Percentiles rank a stretch among this genome's conserved stretches.
Evolutionary conservation across 2,797 vertebrate species (phyloP).

Genomic region (Chloroceryle inda): DNA sequence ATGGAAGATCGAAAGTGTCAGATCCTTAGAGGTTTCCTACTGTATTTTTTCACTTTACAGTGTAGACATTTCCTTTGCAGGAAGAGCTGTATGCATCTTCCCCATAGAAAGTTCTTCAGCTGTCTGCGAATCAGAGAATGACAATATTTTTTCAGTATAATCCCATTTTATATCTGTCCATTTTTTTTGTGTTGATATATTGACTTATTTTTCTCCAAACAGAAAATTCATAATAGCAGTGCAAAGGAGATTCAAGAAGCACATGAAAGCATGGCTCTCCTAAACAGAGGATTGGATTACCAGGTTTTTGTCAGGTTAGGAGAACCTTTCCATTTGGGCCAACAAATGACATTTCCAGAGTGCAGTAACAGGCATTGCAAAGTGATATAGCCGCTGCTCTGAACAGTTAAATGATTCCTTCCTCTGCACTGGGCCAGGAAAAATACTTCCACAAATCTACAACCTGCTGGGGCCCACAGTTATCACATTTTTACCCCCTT

Average conservation of each 20-base stretch:
- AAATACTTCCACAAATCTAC: background rate
- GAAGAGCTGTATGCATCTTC: background rate
- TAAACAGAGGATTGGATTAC: background rate
- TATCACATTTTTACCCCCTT: background rate
- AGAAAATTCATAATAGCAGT: background rate
- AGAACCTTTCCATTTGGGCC: background rate
- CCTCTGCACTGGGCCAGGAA: background rate
- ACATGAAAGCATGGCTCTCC: background rate
- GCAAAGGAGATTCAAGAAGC: background rate
- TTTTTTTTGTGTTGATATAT: background rate
- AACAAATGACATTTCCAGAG: background rate
- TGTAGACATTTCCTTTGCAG: background rate
- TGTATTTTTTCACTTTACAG: background rate
- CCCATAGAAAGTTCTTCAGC: background rate
- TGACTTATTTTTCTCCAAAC: background rate
- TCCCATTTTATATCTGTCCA: background rate
- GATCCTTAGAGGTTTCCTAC: background rate
- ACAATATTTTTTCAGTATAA: background rate
- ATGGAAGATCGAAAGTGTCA: background rate
- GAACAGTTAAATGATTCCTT: background rate
- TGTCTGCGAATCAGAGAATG: background rate
- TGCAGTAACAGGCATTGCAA: background rate
- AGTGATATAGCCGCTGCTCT: background rate
- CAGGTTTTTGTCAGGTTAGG: background rate
- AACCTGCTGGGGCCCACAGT: background rate